Conservation (phyloP, 2,888 invertebrate species). For the Onthophagus sagittarius region DNA sequence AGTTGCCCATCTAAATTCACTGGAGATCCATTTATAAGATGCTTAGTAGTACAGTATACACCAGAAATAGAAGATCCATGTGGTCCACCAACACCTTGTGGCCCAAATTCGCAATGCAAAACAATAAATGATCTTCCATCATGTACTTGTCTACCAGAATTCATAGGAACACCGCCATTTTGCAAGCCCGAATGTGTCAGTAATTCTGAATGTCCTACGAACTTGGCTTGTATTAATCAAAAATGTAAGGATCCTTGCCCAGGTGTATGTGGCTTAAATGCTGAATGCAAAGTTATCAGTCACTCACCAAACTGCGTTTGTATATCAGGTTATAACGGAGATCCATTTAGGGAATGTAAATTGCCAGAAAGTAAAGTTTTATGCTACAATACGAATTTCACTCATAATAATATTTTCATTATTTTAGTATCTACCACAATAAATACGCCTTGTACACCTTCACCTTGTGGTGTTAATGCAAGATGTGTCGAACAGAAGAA, state of each 20-base stretch:
- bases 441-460: conserved; percentile 57
- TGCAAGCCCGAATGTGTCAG: conserved; percentile 78
- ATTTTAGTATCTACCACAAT: conserved; percentile 47
- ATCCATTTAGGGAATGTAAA: conserved; percentile 69
- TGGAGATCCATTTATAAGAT: conserved; percentile 75
- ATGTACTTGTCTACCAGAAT: conserved; percentile 69
- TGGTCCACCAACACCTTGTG: conserved; percentile 77
- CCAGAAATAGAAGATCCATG: conserved; percentile 55
- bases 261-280: conserved; percentile 65
- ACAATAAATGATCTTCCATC: conserved; percentile 64
- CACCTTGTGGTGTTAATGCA: conserved; percentile 63
- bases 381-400: neutral
- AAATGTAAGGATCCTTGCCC: conserved; percentile 75
- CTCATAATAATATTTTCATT: neutral
- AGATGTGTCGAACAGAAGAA: conserved; percentile 57
- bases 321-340: conserved; percentile 62
- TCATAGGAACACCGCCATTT: conserved; percentile 67
- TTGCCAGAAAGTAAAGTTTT: conserved; percentile 36
- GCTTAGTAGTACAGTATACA: conserved; percentile 49
- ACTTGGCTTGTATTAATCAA: conserved; percentile 69
- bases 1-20: conserved; percentile 63
- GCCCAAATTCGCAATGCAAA: conserved; percentile 72
- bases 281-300: conserved; percentile 71
- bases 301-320: conserved; percentile 73
- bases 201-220: conserved; percentile 68